These are phyloP conservation scores for Eupithecia inturbata DNA, from an alignment of 2,888 invertebrate species.

Conservation along the genomic window DNA sequence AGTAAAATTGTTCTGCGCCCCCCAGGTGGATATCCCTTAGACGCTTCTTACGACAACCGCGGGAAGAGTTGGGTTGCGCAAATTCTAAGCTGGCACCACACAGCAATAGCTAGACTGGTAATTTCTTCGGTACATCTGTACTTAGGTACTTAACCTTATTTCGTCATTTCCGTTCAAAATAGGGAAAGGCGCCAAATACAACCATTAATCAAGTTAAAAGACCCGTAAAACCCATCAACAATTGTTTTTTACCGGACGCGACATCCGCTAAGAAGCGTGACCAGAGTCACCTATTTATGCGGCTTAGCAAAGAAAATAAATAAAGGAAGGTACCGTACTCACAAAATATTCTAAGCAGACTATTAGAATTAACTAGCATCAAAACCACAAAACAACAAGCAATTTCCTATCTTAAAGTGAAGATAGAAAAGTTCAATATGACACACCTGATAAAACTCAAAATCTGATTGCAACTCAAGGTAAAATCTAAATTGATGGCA, in stretches of 20 bases:
- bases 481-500: slow-evolving; percentile 16
- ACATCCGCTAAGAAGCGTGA: slow-evolving; percentile 77
- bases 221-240: slow-evolving; percentile 49
- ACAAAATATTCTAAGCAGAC: neutral
- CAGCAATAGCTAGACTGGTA: too few species aligned
- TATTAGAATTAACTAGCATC: neutral
- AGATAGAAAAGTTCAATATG: neutral
- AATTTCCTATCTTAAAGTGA: neutral
- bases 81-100: too few species aligned
- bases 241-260: slow-evolving; percentile 72
- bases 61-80: too few species aligned
- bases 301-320: slow-evolving; percentile 19
- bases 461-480: neutral
- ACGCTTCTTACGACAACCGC: too few species aligned
- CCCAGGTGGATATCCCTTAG: too few species aligned
- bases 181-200: slow-evolving; percentile 27
- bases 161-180: slow-evolving; percentile 26
- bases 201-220: slow-evolving; percentile 44
- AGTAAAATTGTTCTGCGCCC: too few species aligned
- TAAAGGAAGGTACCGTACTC: neutral
- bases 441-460: neutral
- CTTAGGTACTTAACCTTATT: slow-evolving; percentile 1
- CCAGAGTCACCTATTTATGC: slow-evolving; percentile 57
- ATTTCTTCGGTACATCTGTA: neutral
- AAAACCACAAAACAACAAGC: neutral